A percentile compares a stretch with the other conserved stretches of the same genome.
Conservation (phyloP, 2,113 vertebrate species). For the Leucoraja erinaceus region DNA sequence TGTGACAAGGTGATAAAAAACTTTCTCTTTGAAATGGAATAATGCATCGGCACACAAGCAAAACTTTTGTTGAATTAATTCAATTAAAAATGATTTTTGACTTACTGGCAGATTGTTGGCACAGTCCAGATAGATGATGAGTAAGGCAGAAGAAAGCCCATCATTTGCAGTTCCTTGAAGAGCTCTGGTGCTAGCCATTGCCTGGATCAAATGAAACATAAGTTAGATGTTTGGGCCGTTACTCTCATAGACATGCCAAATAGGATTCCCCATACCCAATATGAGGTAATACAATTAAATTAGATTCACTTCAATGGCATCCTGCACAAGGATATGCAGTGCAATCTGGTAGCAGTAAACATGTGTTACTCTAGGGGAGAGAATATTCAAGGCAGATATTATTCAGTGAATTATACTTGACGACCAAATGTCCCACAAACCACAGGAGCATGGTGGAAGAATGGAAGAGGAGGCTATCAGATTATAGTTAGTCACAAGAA, state of each 20-base stretch:
- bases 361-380: not conserved
- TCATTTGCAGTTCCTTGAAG: conserved; percentile 74
- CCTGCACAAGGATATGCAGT: no score
- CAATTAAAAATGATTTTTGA: conserved; percentile 25
- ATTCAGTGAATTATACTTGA: not conserved
- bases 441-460: not conserved
- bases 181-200: conserved; percentile 71
- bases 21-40: not conserved
- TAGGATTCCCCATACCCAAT: not conserved
- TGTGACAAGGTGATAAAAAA: not conserved
- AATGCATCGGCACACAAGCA: not conserved
- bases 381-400: not conserved
- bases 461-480: no score
- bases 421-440: not conserved
- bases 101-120: conserved; percentile 91
- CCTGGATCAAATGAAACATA: conserved; percentile 53
- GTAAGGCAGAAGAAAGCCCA: conserved; percentile 82
- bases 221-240: not conserved
- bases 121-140: conserved; percentile 87
- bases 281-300: not conserved
- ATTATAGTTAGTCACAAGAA: no score
- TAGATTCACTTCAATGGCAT: not conserved
- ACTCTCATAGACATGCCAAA: not conserved
- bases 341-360: not conserved
- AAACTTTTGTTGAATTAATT: not conserved